These are phyloP conservation scores for Omphaloscelis lunosa DNA, from an alignment of 2,888 invertebrate genomes.

Conservation along the genomic window DNA sequence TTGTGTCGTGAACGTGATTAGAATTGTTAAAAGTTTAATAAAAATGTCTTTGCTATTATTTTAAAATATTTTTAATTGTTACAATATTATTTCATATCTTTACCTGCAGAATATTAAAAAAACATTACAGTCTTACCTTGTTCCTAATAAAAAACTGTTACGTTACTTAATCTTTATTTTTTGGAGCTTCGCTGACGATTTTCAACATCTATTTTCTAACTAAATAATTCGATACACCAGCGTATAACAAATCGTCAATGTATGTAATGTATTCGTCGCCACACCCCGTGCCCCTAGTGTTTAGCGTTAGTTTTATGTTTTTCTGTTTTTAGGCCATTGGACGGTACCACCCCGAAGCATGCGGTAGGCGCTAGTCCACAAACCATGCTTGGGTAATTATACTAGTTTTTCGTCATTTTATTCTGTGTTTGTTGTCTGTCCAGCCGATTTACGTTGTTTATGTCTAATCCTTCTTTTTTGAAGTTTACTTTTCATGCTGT, in stretches of 20 bases:
- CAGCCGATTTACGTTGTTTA: constrained; percentile 2
- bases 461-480: neutral
- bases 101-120: no score
- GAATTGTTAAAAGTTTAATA: neutral
- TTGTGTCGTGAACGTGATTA: constrained; percentile 35
- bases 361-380: constrained; percentile 91
- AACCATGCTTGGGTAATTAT: constrained; percentile 92
- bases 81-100: neutral
- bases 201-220: neutral
- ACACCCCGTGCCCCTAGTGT: constrained; percentile 75
- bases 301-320: constrained; percentile 88
- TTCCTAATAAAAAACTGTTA: no score
- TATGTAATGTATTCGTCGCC: constrained; percentile 66
- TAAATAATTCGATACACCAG: constrained; percentile 22
- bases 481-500: neutral
- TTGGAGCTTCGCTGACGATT: neutral
- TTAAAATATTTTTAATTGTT: neutral
- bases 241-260: constrained; percentile 74
- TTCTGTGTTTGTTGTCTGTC: constrained; percentile 32
- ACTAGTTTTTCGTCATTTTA: constrained; percentile 61
- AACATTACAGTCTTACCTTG: no score
- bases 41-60: neutral
- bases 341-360: constrained; percentile 90
- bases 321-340: constrained; percentile 92
- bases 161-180: no score